Base-by-base conservation (phyloP, 1,140 invertebrate species). In the Halyomorpha halys region DNA sequence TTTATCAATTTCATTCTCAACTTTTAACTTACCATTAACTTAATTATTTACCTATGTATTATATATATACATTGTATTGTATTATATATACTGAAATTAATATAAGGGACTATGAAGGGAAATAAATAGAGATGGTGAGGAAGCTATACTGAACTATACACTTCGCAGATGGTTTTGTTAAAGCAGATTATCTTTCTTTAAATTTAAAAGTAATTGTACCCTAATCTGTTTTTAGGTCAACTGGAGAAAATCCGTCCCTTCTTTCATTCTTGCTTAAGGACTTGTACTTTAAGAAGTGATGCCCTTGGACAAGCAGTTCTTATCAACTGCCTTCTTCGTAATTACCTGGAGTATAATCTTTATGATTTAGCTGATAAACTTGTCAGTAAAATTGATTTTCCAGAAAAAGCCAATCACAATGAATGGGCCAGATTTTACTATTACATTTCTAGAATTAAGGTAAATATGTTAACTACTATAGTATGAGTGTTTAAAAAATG, bases 401-500 rank as follows among this genome's bases (percentile, higher is more conserved):
- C 53, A 16, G 53, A 56, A 25, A 21, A 25, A 16, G 53, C 53
- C 15, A 25, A 56, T 56, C 18, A 56, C 23, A 56, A 56, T 27
- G 53, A 56, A 14, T 56, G 53, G 53, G 53, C 53, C 1, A 56
- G 53, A 56, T 56, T 23, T 56, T 23, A 23, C 18, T 56, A 56
- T 27, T 56, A 56, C 23, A 16, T 56, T 19, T 19, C 53, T 11
- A 4, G 53, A 23, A 56, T 56, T 27, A 56, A 56, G 53, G 53
- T 56, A 25, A 23, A 21, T 49, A 11, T 11, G 6, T 49, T 11
- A 21, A 13, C 1, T 39, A 39, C 34, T 11, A 39, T 39, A 2
- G 34, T 39, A 39, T 39, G 3, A 30, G 3, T 30, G 3, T 4
- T 30, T 30, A 4, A 30, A 30, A n/a, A n/a, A 8, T 30, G 3